Evolutionary conservation across 2,113 vertebrate species (phyloP), one percentile per base, ranked within the genome.

Genomic region (Monopterus albus): DNA sequence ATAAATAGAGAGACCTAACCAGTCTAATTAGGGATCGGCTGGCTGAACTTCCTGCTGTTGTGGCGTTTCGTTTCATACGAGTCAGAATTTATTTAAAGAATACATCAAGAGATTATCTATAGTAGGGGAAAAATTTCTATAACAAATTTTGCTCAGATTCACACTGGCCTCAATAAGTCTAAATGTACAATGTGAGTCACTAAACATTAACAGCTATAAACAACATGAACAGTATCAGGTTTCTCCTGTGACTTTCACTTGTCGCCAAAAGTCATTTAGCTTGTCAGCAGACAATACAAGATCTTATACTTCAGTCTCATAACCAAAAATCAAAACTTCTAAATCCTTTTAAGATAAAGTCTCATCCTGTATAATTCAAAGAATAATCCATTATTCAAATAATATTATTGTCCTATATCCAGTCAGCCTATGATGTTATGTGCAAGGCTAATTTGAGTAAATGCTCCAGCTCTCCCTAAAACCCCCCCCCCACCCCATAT

Each of bases 1-100:
- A 82, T 59, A 72, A 80, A 75, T 70, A 78, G 67, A 35, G 75
- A 31, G 8, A 42, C 43, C 58, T 52, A 7, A 62, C 13, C 29
- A 64, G 52, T 11, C 43, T 65, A 64, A 77, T 58, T 57, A 62
- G 35, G 52, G 63, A 73, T 33, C n/a, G 52, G 25, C 46, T n/a
- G 59, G 29, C 20, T 53, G 39, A 53, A 23, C 35, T 56, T 39
- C 49, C 62, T 72, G 49, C 71, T 65, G 29, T 4, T 55, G 49
- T 53, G 52, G 49, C 25, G 70, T 74, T 63, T 58, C 25, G 21
- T n/a, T 13, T 21, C 49, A 31, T 18, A 5, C 20, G 9, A 23
- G 39, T 56, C 6, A 64, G 7, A 49, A 14, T 15, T 13, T 39
- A n/a, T 47, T 33, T 14, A 14, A 39, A 39, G 0, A 53, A n/a